Conservation (phyloP, 2,797 vertebrate species). For the Takifugu rubripes region DNA sequence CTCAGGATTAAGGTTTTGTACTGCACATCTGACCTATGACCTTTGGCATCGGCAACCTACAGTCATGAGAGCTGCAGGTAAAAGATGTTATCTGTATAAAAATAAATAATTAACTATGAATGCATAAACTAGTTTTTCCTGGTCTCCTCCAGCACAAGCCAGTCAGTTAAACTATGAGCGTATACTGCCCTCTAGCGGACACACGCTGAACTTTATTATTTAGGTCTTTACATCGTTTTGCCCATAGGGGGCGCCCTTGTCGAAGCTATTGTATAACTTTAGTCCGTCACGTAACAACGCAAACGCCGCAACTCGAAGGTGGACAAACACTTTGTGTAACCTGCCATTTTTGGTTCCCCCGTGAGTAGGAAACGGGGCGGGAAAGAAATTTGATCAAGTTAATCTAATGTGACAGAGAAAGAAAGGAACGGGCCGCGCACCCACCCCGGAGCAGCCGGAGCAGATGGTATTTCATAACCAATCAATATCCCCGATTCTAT, state of each 20-base stretch:
- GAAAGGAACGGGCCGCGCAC: constrained; percentile 14
- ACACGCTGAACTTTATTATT: background rate
- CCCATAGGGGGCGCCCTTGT: constrained; percentile 62
- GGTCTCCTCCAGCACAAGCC: background rate
- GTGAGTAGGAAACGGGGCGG: background rate
- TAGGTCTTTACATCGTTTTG: background rate
- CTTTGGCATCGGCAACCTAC: no score
- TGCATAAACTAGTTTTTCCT: background rate
- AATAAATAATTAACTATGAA: background rate
- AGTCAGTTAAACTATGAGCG: background rate
- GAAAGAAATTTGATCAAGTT: constrained; percentile 14
- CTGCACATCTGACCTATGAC: no score
- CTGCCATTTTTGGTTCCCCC: constrained; percentile 14
- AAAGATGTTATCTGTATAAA: background rate
- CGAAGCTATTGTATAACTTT: constrained; percentile 32
- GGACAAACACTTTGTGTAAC: background rate
- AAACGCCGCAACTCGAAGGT: background rate
- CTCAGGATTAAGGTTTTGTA: no score
- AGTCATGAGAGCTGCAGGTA: background rate
- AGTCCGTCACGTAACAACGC: no score
- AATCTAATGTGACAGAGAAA: constrained; percentile 14
- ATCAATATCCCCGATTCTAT: constrained; percentile 57
- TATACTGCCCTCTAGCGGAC: constrained; percentile 48
- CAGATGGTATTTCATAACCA: constrained; percentile 64
- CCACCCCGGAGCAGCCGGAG: constrained; percentile 22